Evolutionary conservation across 2,113 vertebrate species (phyloP).

Genomic region (Acanthochromis polyacanthus): DNA sequence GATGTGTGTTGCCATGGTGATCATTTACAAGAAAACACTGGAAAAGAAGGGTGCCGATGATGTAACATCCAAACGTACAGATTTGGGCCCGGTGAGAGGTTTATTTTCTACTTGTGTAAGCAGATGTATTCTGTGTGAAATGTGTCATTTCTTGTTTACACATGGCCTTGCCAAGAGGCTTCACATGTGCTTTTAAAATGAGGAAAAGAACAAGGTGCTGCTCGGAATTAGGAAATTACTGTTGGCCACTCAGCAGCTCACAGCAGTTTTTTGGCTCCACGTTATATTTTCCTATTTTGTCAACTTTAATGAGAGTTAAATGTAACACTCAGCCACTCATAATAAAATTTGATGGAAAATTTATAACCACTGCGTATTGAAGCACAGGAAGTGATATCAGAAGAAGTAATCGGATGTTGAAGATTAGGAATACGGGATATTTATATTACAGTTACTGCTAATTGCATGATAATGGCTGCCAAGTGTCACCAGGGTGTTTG

Average conservation of each 20-base stretch:
- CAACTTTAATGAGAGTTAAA: constrained; percentile 22
- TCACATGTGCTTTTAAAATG: constrained; percentile 14
- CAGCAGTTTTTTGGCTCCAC: constrained; percentile 13
- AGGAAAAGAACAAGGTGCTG: constrained; percentile 1
- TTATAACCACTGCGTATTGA: background rate
- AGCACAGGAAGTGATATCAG: constrained; percentile 44
- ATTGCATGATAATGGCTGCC: constrained; percentile 46
- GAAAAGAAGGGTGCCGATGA: constrained; percentile 89
- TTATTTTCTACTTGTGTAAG: constrained; percentile 23
- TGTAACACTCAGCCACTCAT: constrained; percentile 4
- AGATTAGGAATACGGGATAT: constrained; percentile 10
- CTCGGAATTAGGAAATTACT: constrained; percentile 35
- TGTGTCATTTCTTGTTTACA: constrained; percentile 36
- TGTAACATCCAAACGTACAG: constrained; percentile 79
- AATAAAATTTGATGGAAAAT: constrained; percentile 23
- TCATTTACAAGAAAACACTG: constrained; percentile 91
- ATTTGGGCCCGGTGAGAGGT: constrained; percentile 87
- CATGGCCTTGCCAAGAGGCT: constrained; percentile 31
- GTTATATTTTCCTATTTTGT: constrained; percentile 30
- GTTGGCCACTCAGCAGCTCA: background rate
- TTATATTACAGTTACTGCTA: constrained; percentile 31
- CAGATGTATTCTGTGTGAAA: constrained; percentile 8
- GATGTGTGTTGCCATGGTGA: constrained; percentile 90
- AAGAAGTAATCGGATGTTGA: constrained; percentile 17
- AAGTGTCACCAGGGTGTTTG: constrained; percentile 22